A percentile compares a stretch with the other conserved stretches of the same genome.
Conservation (phyloP, 2,797 vertebrate species). For the Eulemur albifrons region DNA sequence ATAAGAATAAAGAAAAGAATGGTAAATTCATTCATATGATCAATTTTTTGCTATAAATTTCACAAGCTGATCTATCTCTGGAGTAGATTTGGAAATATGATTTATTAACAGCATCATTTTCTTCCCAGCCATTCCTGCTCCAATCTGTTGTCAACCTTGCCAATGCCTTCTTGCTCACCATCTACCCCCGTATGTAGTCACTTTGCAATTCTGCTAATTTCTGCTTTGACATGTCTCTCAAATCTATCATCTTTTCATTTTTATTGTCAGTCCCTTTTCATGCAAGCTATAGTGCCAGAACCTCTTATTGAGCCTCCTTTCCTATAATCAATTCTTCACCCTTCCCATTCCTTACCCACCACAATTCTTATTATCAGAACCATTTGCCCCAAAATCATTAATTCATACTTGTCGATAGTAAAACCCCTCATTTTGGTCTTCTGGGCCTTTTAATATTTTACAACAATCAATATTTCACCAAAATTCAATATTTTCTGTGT, state of each 20-base stretch:
- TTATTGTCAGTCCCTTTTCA: not conserved
- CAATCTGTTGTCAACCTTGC: not conserved
- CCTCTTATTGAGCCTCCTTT: not conserved
- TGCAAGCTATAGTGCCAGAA: not conserved
- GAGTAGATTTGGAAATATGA: not conserved
- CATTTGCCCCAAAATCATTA: not conserved
- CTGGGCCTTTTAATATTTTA: not conserved
- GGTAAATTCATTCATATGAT: not conserved
- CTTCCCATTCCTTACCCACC: not conserved
- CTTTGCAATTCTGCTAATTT: not conserved
- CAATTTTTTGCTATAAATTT: slow-evolving; percentile 36
- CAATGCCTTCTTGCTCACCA: not conserved
- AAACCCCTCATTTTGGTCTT: not conserved
- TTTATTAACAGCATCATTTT: not conserved
- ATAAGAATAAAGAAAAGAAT: slow-evolving; percentile 7
- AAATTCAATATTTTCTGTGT: not conserved
- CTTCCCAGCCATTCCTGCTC: not conserved
- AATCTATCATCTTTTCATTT: not conserved
- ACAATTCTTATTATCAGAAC: not conserved
- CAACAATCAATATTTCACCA: not conserved
- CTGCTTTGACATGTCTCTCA: not conserved
- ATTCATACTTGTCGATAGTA: not conserved
- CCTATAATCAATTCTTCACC: not conserved
- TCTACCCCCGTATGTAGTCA: not conserved
- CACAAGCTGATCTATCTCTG: not conserved